These are phyloP conservation scores for Lithophane socia DNA, from an alignment of 2,888 invertebrate species.

Conservation along the genomic window DNA sequence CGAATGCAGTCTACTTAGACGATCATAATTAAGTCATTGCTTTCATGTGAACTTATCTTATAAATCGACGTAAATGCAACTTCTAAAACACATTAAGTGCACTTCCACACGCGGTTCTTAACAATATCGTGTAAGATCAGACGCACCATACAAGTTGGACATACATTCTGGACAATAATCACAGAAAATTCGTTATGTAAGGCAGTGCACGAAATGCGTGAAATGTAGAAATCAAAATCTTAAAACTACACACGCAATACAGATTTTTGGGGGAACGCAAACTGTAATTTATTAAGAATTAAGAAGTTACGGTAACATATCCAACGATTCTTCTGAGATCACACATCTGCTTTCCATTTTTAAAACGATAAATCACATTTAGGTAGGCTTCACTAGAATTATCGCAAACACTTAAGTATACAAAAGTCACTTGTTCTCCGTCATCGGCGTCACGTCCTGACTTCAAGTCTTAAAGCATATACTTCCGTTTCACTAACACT, in stretches of 20 bases:
- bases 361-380: constrained; percentile 84
- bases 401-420: constrained; percentile 71
- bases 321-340: constrained; percentile 83
- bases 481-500: constrained; percentile 73
- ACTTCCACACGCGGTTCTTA: constrained; percentile 71
- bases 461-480: constrained; percentile 68
- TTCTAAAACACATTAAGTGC: constrained; percentile 79
- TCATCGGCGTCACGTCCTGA: constrained; percentile 55
- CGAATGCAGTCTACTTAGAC: constrained; percentile 89
- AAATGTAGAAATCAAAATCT: constrained; percentile 65
- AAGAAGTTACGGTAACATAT: constrained; percentile 73
- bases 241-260: constrained; percentile 74
- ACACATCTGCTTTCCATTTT: constrained; percentile 77
- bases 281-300: constrained; percentile 66
- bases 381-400: constrained; percentile 79
- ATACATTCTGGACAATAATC: constrained; percentile 69
- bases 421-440: constrained; percentile 69
- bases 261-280: constrained; percentile 67
- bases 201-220: constrained; percentile 82
- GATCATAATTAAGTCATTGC: constrained; percentile 85
- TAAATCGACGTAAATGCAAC: constrained; percentile 85
- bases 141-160: constrained; percentile 64
- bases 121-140: constrained; percentile 62
- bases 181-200: constrained; percentile 72
- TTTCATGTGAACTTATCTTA: constrained; percentile 80